A percentile compares a stretch with the other conserved stretches of the same genome.
These are phyloP conservation scores for Acromyrmex heyeri DNA, from an alignment of 1,140 invertebrate species.

Conservation along the genomic window DNA sequence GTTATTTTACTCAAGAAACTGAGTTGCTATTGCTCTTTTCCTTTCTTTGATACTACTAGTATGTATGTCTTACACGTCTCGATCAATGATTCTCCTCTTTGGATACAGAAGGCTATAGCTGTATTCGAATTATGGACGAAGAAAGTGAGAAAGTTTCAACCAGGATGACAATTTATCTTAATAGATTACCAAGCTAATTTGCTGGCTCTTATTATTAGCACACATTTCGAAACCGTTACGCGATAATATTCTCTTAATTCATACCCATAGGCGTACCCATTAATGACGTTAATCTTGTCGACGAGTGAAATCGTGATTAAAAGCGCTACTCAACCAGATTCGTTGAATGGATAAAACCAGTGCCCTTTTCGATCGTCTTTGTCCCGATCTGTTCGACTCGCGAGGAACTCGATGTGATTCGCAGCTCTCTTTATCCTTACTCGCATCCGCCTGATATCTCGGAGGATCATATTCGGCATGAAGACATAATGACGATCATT, in stretches of 20 bases:
- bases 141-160: neutral
- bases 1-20: no score
- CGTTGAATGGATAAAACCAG: constrained; percentile 58
- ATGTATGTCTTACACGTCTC: neutral
- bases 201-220: constrained; percentile 61
- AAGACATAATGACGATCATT: constrained; percentile 57
- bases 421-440: constrained; percentile 10
- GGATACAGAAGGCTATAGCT: neutral
- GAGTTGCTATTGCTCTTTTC: no score
- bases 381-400: constrained; percentile 1
- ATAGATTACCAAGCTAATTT: constrained; percentile 73
- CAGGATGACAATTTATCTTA: constrained; percentile 71
- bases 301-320: constrained; percentile 65
- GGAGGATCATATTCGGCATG: constrained; percentile 49
- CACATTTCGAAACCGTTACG: constrained; percentile 4
- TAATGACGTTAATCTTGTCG: constrained; percentile 68
- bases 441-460: constrained; percentile 53
- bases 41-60: no score
- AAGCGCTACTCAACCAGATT: constrained; percentile 58
- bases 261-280: constrained; percentile 56
- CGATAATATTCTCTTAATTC: constrained; percentile 74
- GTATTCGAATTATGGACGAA: no score
- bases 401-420: neutral
- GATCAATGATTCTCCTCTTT: no score
- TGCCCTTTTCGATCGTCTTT: constrained; percentile 2